Evolutionary conservation across 2,113 vertebrate genomes (phyloP).

Genomic region (Cyprichromis sp.): DNA sequence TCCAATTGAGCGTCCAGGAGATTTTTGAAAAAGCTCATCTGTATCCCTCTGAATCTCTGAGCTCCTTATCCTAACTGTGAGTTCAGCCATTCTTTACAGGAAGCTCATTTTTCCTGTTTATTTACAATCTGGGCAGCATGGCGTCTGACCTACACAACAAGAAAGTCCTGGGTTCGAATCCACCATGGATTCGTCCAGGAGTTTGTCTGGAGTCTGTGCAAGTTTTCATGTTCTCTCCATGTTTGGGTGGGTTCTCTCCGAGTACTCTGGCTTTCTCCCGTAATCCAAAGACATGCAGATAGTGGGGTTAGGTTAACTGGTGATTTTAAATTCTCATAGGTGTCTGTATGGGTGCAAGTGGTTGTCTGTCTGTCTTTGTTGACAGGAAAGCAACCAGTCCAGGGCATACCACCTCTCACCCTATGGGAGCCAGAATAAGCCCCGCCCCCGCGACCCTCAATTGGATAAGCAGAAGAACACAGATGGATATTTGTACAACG

Average conservation of each 20-base stretch:
- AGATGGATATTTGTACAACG: not conserved
- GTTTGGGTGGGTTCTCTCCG: not conserved
- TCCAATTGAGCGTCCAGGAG: accelerated
- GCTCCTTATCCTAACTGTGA: not conserved
- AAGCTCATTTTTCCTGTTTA: not conserved
- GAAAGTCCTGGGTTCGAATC: accelerated
- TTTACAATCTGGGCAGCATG: not conserved
- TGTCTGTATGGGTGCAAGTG: not conserved
- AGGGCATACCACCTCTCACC: accelerated
- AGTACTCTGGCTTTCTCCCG: not conserved
- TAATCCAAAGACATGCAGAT: not conserved
- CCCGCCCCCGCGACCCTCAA: accelerated
- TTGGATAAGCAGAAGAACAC: not conserved
- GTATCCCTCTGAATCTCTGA: not conserved
- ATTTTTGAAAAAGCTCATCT: not conserved
- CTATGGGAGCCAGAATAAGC: not conserved
- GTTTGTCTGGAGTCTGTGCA: not conserved
- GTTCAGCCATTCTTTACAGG: not conserved
- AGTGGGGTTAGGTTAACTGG: accelerated
- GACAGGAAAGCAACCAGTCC: not conserved
- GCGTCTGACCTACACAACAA: not conserved
- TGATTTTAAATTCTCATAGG: not conserved
- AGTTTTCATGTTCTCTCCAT: not conserved
- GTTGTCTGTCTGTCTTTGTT: not conserved
- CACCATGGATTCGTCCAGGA: accelerated